Percentiles rank a stretch among this genome's conserved stretches.
Evolutionary conservation across 1,140 invertebrate species (phyloP).

Genomic region (Condylostylus longicornis): DNA sequence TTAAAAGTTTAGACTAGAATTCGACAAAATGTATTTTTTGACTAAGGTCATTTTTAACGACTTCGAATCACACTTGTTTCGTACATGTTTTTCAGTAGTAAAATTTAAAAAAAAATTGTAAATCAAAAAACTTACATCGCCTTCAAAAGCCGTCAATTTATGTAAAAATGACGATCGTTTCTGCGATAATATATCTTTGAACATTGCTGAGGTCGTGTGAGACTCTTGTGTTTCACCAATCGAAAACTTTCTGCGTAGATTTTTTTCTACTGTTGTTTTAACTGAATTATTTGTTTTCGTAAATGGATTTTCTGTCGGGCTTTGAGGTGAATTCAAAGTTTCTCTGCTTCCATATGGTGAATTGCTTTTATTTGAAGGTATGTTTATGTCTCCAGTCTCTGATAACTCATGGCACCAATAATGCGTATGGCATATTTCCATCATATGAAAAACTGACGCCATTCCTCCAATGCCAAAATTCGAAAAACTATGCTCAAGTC

Average conservation of each 20-base stretch:
- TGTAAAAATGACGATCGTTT: conserved; percentile 73
- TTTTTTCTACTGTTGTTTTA: conserved; percentile 6
- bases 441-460: conserved; percentile 89
- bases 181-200: conserved; percentile 74
- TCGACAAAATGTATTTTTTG: too few relatives aligned
- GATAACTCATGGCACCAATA: conserved; percentile 84
- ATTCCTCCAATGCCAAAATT: conserved; percentile 93
- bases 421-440: conserved; percentile 97
- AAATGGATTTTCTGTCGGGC: conserved; percentile 23
- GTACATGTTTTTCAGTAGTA: too few relatives aligned
- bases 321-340: conserved; percentile 46
- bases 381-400: conserved; percentile 39
- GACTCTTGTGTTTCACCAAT: conserved; percentile 37
- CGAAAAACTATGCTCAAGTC: conserved; percentile 79
- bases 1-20: too few relatives aligned
- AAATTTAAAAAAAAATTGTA: too few relatives aligned
- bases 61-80: too few relatives aligned
- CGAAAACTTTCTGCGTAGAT: conserved; percentile 17
- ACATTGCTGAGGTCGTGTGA: conserved; percentile 70
- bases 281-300: conserved; percentile 17
- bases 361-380: conserved; percentile 35
- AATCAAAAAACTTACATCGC: conserved; percentile 75
- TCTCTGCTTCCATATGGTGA: conserved; percentile 63
- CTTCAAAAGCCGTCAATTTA: conserved; percentile 75
- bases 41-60: too few relatives aligned